Conservation (phyloP, 2,888 invertebrate genomes). For the Panopea generosa region DNA sequence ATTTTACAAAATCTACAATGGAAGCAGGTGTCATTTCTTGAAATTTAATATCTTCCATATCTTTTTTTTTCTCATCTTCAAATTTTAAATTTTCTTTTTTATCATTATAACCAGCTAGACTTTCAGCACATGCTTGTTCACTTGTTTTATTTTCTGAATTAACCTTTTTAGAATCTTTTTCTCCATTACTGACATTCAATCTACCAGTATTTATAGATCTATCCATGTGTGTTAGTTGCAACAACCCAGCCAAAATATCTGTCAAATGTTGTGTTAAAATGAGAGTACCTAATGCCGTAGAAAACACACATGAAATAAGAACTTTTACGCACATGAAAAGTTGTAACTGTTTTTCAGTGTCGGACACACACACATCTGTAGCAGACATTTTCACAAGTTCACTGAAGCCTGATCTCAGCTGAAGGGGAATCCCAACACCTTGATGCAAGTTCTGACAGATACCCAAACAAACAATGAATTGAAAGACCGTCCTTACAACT, state of each 20-base stretch:
- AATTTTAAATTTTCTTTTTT: too few species aligned
- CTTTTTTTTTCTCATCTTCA: not conserved
- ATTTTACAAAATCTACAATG: constrained; percentile 26
- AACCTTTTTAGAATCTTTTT: too few species aligned
- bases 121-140: too few species aligned
- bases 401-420: constrained; percentile 85
- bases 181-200: too few species aligned
- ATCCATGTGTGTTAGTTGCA: constrained; percentile 87
- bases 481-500: constrained; percentile 88
- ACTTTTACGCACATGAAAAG: constrained; percentile 68
- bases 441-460: constrained; percentile 89
- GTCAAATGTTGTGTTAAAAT: constrained; percentile 88
- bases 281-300: constrained; percentile 86
- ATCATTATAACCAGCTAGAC: too few species aligned
- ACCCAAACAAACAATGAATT: constrained; percentile 89
- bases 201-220: too few species aligned
- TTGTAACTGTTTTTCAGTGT: constrained; percentile 42
- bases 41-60: not conserved
- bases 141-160: too few species aligned
- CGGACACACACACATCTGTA: constrained; percentile 11
- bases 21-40: constrained; percentile 26
- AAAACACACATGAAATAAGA: constrained; percentile 63
- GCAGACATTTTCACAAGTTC: constrained; percentile 41
- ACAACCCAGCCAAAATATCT: constrained; percentile 89
- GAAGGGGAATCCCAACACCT: constrained; percentile 88